phyloP scores from a whole-genome alignment of 2,113 vertebrate genomes.

The Macrotis lagotis region DNA sequence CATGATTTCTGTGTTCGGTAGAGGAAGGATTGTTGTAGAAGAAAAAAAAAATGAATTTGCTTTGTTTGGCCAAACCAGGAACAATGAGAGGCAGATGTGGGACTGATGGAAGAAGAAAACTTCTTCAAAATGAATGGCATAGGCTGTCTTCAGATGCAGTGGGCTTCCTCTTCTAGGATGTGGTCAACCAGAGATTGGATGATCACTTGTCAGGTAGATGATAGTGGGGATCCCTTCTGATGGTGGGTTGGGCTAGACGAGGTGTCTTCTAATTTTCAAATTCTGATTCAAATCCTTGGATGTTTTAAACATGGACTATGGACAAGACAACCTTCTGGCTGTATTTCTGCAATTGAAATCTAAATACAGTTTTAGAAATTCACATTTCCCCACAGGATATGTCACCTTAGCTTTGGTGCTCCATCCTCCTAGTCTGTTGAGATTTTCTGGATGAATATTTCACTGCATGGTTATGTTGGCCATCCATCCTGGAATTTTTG shows the following conservation, averaged over 20 bases:
- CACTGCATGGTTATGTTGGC: neutral
- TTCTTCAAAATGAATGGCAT: neutral
- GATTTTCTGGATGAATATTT: neutral
- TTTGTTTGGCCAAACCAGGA: neutral
- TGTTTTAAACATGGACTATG: neutral
- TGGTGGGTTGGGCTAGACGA: neutral
- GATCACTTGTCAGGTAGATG: neutral
- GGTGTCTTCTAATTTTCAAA: neutral
- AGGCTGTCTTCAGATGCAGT: neutral
- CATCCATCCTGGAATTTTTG: neutral
- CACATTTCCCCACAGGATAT: neutral
- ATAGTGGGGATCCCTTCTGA: neutral
- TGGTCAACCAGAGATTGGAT: neutral
- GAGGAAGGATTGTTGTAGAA: neutral
- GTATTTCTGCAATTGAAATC: neutral
- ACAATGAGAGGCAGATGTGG: neutral
- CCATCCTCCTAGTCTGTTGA: neutral
- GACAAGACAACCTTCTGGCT: neutral
- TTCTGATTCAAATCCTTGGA: neutral
- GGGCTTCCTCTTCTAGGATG: neutral
- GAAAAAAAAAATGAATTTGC: neutral
- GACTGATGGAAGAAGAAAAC: neutral
- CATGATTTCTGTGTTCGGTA: neutral
- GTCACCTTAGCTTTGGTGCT: neutral
- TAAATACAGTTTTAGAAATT: neutral